A percentile compares a stretch with the other conserved stretches of the same genome.
These are phyloP conservation scores for Nicator chloris DNA, from an alignment of 2,113 vertebrate genomes.

Conservation along the genomic window DNA sequence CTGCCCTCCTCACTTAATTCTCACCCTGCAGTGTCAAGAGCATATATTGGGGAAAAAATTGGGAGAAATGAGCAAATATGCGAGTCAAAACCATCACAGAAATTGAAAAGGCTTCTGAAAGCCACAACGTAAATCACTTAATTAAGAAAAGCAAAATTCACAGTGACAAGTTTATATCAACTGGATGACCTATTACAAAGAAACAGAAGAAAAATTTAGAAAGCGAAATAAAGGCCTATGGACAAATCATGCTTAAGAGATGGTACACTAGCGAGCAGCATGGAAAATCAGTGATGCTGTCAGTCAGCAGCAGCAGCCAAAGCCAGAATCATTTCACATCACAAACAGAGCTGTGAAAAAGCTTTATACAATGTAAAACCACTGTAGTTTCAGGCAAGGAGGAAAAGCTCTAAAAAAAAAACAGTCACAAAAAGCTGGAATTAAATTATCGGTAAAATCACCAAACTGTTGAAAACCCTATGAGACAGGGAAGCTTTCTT, in stretches of 20 bases:
- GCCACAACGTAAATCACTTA: neutral
- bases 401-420: neutral
- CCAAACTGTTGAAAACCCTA: neutral
- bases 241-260: neutral
- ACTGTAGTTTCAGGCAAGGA: neutral
- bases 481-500: neutral
- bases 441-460: neutral
- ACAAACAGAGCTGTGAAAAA: neutral
- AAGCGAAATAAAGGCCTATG: neutral
- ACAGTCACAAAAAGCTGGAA: neutral
- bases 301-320: neutral
- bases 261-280: neutral
- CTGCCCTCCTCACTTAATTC: neutral
- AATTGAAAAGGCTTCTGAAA: neutral
- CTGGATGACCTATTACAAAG: neutral
- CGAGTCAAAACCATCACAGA: neutral
- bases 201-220: neutral
- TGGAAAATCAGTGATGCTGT: neutral
- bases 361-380: neutral
- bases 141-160: neutral
- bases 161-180: neutral
- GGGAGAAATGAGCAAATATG: neutral
- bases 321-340: neutral
- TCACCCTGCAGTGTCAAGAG: neutral
- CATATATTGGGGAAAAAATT: neutral